Conservation (phyloP, 1,140 invertebrate genomes). For the Drosophila arawakana region DNA sequence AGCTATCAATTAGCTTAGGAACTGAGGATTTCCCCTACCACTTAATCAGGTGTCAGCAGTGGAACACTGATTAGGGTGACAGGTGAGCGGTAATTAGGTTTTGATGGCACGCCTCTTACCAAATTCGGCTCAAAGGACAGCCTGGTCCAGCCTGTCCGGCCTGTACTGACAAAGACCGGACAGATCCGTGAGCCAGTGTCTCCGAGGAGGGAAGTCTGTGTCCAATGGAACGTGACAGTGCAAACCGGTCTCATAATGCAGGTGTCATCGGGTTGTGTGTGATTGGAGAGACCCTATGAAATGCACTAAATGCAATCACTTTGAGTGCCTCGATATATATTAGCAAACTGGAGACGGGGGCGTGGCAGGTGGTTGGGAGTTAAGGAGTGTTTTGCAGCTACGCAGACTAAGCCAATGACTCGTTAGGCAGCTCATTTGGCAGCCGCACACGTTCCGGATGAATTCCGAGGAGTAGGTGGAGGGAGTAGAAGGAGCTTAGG, state of each 20-base stretch:
- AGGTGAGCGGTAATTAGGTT: conserved; percentile 4
- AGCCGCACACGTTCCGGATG: conserved; percentile 57
- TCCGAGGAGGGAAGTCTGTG: conserved; percentile 4
- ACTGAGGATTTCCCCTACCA: neutral
- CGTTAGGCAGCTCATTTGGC: conserved; percentile 66
- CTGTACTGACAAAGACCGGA: neutral
- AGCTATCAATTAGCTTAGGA: conserved; percentile 28
- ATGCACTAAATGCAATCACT: conserved; percentile 68
- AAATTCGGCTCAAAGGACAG: neutral
- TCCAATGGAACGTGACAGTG: conserved; percentile 66
- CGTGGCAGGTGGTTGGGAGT: neutral
- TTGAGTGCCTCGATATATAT: conserved; percentile 77
- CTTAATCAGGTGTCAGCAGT: conserved; percentile 7
- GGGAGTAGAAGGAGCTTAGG: neutral
- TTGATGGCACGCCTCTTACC: conserved; percentile 26
- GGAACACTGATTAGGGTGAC: conserved; percentile 11
- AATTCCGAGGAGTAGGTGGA: neutral
- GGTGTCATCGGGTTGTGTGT: conserved; percentile 3
- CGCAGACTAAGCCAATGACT: conserved; percentile 58
- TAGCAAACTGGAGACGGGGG: conserved; percentile 34
- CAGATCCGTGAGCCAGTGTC: neutral
- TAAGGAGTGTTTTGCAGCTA: neutral
- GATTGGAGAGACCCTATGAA: conserved; percentile 26
- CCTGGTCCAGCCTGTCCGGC: neutral
- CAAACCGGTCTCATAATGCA: conserved; percentile 65